Evolutionary conservation across 2,888 invertebrate species (phyloP).

Genomic region (Chalcosyrphus nemorum): DNA sequence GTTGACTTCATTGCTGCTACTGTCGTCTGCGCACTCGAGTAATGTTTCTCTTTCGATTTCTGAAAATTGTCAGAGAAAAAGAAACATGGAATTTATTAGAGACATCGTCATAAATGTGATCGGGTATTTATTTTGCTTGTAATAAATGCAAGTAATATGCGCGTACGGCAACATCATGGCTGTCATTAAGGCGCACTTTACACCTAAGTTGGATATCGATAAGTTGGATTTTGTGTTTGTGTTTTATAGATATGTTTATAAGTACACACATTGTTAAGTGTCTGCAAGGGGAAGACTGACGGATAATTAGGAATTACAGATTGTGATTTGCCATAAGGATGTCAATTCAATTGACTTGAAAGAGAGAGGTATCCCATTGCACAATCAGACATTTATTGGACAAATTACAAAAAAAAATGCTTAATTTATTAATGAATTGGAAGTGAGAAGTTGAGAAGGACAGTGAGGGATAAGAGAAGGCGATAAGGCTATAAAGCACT

Average conservation of each 20-base stretch:
- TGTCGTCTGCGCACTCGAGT: conserved; percentile 19
- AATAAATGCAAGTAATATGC: neutral
- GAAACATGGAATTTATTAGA: conserved; percentile 35
- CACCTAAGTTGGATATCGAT: neutral
- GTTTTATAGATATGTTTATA: neutral
- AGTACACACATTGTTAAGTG: conserved; percentile 12
- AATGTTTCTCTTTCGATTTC: conserved; percentile 47
- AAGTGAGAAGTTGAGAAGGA: too few relatives aligned
- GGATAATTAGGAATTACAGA: conserved; percentile 15
- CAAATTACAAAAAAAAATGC: too few relatives aligned
- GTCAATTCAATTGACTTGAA: neutral
- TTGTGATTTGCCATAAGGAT: neutral
- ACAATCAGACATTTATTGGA: neutral
- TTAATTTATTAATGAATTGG: neutral
- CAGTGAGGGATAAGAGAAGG: too few relatives aligned
- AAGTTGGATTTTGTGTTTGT: neutral
- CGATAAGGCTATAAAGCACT: too few relatives aligned
- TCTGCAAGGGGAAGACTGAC: neutral
- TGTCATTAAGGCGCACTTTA: neutral
- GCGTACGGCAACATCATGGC: neutral
- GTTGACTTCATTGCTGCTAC: conserved; percentile 62
- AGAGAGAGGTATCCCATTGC: neutral
- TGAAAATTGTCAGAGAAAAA: conserved; percentile 35
- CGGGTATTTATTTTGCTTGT: conserved; percentile 1
- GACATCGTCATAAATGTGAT: conserved; percentile 23